Base-by-base conservation (phyloP, 2,113 vertebrate species). In the Axis porcinus region DNA sequence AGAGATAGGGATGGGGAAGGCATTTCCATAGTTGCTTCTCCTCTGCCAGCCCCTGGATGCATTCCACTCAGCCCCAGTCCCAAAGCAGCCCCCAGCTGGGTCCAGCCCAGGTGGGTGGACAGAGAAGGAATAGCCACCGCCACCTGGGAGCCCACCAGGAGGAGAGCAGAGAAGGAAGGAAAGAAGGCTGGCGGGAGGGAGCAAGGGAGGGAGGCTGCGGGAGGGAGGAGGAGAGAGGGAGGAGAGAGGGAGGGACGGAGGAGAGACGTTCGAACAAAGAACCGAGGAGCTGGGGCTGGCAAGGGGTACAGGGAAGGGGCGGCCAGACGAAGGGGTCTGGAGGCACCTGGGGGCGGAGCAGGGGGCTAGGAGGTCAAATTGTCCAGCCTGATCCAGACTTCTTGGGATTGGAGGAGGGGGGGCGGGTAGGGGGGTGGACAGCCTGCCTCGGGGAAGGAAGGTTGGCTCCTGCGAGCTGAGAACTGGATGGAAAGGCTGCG, bases 111-210 rank as follows among this genome's bases (percentile, higher is more conserved):
- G 88, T 93, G 83, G 85, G 94, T 95, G 94, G 97, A 91, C 96
- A 93, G 91, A 96, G 92, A 62, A 94, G 79, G 70, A 96, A 74
- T 67, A 78, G 97, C 91, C 98, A 95, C 98, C 97, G 94, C 98
- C 98, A 97, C 98, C 98, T 98, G 98, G 98, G 98, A 98, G 97
- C 98, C 98, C 97, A 98, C 98, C 98, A 97, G 97, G 97, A 97
- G 70, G 47, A 97, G 52, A 97, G 52, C 33, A 40, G 78, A 90
- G 94, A 94, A 96, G 85, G 94, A 96, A 84, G 83, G 76, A 93
- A 95, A 54, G 97, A 86, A 96, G 97, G 89, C 95, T 96, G 97
- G 94, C 15, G 92, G 98, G 97, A 98, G 98, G 97, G 96, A 98
- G 97, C 40, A 28, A 96, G 89, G 89, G 96, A 98, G 97, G 98